A percentile compares a stretch with the other conserved stretches of the same genome.
phyloP scores from a whole-genome alignment of 2,888 invertebrate genomes.

The Drosophila algonquin region DNA sequence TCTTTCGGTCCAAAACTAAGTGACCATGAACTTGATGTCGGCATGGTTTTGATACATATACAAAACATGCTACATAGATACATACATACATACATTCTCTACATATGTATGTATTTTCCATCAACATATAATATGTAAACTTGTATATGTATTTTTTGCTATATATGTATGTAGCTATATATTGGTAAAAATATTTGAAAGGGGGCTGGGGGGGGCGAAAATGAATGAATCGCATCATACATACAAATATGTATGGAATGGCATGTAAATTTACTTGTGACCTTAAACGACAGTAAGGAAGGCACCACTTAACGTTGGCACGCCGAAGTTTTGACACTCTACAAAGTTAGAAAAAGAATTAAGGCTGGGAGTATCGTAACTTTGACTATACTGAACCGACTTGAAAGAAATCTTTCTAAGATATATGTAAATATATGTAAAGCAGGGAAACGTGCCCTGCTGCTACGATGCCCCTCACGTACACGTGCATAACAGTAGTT shows the following conservation, averaged over 20 bases:
- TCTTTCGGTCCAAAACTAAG: constrained; percentile 40
- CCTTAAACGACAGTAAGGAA: background rate
- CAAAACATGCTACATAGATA: constrained; percentile 1
- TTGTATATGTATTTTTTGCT: background rate
- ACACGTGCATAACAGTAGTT: no score
- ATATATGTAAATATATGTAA: no score
- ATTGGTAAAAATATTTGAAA: constrained; percentile 35
- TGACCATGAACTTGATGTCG: constrained; percentile 80
- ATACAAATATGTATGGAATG: constrained; percentile 20
- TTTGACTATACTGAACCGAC: no score
- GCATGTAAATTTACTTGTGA: constrained; percentile 13
- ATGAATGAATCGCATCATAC: constrained; percentile 53
- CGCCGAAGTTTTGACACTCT: background rate
- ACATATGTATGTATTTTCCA: constrained; percentile 15
- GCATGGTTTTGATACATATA: constrained; percentile 36
- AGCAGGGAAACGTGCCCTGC: no score
- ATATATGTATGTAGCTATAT: constrained; percentile 12
- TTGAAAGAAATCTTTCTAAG: no score
- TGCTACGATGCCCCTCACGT: no score
- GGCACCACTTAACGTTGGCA: background rate
- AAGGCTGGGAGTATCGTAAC: no score
- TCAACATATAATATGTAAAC: constrained; percentile 13
- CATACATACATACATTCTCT: constrained; percentile 5
- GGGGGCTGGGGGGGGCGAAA: constrained; percentile 22
- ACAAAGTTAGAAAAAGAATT: background rate